Evolutionary conservation across 2,888 invertebrate genomes (phyloP).

Genomic region (Polietes domitor): DNA sequence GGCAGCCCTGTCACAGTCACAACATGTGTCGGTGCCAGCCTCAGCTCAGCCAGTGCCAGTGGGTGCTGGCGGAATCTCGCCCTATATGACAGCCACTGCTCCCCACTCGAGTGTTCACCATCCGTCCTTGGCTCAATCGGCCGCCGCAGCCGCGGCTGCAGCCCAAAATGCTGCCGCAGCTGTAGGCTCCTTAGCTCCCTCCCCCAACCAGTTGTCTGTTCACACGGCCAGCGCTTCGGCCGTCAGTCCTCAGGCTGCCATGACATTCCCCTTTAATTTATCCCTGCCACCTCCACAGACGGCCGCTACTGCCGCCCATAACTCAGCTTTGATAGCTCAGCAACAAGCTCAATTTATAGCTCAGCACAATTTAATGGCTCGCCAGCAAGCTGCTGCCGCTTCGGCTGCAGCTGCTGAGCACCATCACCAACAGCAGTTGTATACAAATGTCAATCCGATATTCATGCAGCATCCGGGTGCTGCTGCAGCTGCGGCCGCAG

Average conservation of each 20-base stretch:
- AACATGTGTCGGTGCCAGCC: constrained; percentile 69
- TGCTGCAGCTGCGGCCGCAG: constrained; percentile 71
- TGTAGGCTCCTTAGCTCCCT: constrained; percentile 56
- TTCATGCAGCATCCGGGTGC: constrained; percentile 74
- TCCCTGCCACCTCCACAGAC: constrained; percentile 77
- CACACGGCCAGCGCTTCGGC: constrained; percentile 66
- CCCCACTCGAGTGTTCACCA: constrained; percentile 45
- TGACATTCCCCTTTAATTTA: constrained; percentile 76
- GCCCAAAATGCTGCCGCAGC: constrained; percentile 69
- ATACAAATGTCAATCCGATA: constrained; percentile 73
- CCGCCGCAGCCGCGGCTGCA: constrained; percentile 67
- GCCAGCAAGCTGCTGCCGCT: constrained; percentile 84
- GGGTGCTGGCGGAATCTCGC: constrained; percentile 59
- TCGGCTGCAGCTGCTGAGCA: constrained; percentile 79
- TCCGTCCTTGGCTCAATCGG: constrained; percentile 75
- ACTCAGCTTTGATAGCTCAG: constrained; percentile 81
- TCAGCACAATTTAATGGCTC: constrained; percentile 86
- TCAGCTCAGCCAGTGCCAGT: constrained; percentile 69
- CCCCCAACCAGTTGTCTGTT: constrained; percentile 69
- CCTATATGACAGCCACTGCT: constrained; percentile 63
- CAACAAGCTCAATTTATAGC: constrained; percentile 85
- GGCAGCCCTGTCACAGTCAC: constrained; percentile 68
- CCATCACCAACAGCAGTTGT: constrained; percentile 74
- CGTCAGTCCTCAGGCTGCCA: constrained; percentile 69
- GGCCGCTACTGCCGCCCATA: constrained; percentile 70